phyloP scores from a whole-genome alignment of 2,113 vertebrate genomes.

The Paradoxurus hermaphroditus region DNA sequence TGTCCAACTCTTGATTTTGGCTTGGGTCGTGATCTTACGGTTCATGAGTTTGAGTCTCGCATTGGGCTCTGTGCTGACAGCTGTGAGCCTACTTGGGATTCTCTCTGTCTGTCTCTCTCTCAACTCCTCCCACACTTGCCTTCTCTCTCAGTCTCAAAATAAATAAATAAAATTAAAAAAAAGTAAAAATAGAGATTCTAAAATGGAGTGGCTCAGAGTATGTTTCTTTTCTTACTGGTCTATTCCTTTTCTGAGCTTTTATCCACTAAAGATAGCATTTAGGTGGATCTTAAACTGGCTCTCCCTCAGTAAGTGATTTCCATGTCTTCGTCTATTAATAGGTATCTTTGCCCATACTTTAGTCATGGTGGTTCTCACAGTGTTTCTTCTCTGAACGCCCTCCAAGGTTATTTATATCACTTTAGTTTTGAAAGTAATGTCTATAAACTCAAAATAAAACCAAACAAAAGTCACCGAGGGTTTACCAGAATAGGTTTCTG shows the following conservation, averaged over 20 bases:
- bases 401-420: constrained; percentile 52
- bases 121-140: no score
- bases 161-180: background rate
- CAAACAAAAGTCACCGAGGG: background rate
- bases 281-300: background rate
- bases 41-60: no score
- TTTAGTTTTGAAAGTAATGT: constrained; percentile 20
- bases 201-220: background rate
- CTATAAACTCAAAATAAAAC: constrained; percentile 53
- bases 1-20: no score
- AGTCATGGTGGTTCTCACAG: background rate
- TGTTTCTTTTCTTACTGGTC: background rate
- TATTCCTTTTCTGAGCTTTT: background rate
- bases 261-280: background rate
- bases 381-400: constrained; percentile 13
- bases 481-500: background rate
- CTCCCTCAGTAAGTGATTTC: background rate
- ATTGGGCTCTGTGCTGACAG: no score
- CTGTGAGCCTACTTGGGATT: no score
- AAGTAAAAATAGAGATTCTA: background rate
- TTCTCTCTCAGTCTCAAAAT: no score
- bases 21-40: no score
- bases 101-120: no score
- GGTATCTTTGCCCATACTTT: background rate
- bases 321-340: constrained; percentile 43